Evolutionary conservation across 30 jellyfish, hydroid and myxozoan genomes (phyloP).

Genomic region (Phacellophora camtschatica): DNA sequence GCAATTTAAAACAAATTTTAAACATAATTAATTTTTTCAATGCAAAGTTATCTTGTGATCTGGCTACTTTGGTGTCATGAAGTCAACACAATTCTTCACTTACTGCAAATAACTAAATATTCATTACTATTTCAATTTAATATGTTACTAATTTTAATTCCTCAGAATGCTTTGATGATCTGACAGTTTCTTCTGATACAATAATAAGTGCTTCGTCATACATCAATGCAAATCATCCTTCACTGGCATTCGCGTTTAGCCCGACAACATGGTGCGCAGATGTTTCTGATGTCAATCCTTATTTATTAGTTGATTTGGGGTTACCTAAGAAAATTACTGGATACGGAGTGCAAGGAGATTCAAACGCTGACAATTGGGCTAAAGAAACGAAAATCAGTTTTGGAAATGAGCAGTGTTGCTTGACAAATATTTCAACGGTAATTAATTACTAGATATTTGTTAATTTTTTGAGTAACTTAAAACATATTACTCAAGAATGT

Average conservation of each 20-base stretch:
- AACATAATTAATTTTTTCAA: no score
- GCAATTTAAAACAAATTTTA: no score
- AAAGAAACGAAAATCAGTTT: constrained; percentile 7
- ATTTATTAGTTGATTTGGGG: constrained; percentile 1
- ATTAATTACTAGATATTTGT: background rate
- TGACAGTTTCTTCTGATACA: background rate
- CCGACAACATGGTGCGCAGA: constrained; percentile 23
- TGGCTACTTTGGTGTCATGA: no score
- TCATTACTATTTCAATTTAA: no score
- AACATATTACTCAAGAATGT: no score
- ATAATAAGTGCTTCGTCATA: constrained; percentile 43
- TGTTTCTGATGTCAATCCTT: background rate
- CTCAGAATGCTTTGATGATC: constrained; percentile 51
- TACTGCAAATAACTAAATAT: no score
- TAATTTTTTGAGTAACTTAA: no score
- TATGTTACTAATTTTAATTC: no score
- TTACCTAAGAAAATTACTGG: constrained; percentile 30
- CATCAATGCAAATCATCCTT: background rate
- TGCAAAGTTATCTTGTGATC: no score
- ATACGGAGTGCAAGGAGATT: constrained; percentile 56
- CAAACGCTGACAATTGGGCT: constrained; percentile 42
- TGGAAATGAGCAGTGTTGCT: background rate
- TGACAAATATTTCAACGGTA: background rate
- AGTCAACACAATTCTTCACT: no score
- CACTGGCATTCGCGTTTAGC: background rate